Percentiles rank a stretch among this genome's conserved stretches.
Evolutionary conservation across 2,113 vertebrate species (phyloP).

Genomic region (Trematomus loennbergii): DNA sequence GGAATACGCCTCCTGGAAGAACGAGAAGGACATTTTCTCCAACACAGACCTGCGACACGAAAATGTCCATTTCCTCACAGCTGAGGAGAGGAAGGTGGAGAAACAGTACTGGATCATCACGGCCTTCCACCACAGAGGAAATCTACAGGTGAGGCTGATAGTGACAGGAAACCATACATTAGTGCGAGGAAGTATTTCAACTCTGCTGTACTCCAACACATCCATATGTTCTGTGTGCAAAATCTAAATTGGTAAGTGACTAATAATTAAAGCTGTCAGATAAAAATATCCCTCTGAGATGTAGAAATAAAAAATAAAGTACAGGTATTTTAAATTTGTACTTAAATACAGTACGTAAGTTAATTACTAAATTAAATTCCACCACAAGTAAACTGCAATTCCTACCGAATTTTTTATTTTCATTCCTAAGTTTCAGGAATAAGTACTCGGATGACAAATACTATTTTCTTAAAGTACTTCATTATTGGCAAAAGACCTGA

Average conservation of each 20-base stretch:
- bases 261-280: no score
- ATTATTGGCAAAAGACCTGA: no score
- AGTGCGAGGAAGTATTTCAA: neutral
- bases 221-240: neutral
- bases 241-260: no score
- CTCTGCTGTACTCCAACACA: neutral
- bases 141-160: constrained; percentile 82
- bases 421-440: neutral
- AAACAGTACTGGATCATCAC: constrained; percentile 97
- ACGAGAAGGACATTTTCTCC: constrained; percentile 95
- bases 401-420: neutral
- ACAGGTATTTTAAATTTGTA: no score
- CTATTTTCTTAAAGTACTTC: no score
- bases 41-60: constrained; percentile 94
- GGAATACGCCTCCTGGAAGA: constrained; percentile 96
- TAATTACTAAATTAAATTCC: neutral
- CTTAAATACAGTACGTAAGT: neutral
- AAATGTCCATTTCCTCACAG: constrained; percentile 94
- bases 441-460: no score
- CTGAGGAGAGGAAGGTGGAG: constrained; percentile 91
- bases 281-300: neutral
- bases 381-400: neutral
- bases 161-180: no score
- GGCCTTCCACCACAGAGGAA: constrained; percentile 92
- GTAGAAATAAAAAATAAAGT: no score